Base-by-base conservation (phyloP, 2,888 invertebrate genomes). In the Tuta absoluta region DNA sequence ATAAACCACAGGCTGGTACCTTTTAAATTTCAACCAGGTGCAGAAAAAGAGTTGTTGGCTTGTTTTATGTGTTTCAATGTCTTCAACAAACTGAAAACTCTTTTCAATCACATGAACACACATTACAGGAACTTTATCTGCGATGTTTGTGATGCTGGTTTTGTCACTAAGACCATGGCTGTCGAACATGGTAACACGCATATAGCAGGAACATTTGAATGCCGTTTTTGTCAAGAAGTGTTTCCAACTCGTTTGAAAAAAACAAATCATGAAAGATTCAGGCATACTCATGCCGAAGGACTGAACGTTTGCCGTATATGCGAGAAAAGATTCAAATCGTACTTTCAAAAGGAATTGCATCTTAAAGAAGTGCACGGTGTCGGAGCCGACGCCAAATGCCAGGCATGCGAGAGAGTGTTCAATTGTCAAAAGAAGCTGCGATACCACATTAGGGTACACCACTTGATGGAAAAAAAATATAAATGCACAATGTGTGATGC, bases 1-100 rank as follows among this genome's bases (percentile, higher is more conserved):
- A 71, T 81, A 4, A 74, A 75, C 28, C 80, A 79, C 59, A 82
- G 79, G 51, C 76, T 84, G 3, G 38, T 85, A 1, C 79, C 84
- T 0, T 86, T 86, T 48, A 82, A 79, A 53, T 85, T 84, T n/a
- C 69, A 71, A 0, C 70, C 69, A 4, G 69, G 76, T 2, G 63
- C 64, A 82, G 51, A 53, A 23, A 45, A 45, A 17, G 45, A 45
- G n/a, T 33, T 28, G 24, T 67, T 76, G 0, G 67, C 67, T 3
- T 78, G 79, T 38, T 75, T 69, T 21, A 70, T 75, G 12, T 81
- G 81, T 56, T 62, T 65, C 1, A 72, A 72, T n/a, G 66, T 71
- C 24, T 78, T 74, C 58, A 71, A 72, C 41, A 71, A 68, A 63
- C 77, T 80, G 64, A 77, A 77, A 67, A 69, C 69, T 0, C 58